These are phyloP conservation scores for Poeciliopsis occidentalis DNA, from an alignment of 2,113 vertebrate species.

Conservation along the genomic window DNA sequence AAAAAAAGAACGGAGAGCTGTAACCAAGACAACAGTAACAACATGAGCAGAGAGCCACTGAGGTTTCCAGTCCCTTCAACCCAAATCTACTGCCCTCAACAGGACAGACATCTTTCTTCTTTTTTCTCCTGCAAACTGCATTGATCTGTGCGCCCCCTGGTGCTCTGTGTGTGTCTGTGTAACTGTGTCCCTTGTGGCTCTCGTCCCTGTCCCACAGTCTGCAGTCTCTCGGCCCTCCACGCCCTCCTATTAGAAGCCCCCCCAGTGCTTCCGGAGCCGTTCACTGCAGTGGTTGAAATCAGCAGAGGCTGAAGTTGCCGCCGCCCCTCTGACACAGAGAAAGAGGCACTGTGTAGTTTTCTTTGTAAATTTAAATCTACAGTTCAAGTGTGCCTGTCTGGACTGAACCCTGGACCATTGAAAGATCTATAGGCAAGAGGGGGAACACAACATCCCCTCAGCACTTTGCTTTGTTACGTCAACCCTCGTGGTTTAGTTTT, in stretches of 20 bases:
- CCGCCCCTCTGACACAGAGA: conserved; percentile 44
- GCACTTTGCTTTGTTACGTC: no score
- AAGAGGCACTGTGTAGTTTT: conserved; percentile 58
- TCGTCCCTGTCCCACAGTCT: no score
- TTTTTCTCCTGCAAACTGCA: neutral
- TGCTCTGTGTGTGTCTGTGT: conserved; percentile 32
- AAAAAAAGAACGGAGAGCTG: conserved; percentile 75
- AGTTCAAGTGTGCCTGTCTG: conserved; percentile 50
- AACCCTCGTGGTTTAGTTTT: conserved; percentile 25
- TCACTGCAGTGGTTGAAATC: conserved; percentile 59
- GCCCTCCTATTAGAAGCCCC: conserved; percentile 34
- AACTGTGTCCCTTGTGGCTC: conserved; percentile 57
- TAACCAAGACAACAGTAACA: conserved; percentile 82
- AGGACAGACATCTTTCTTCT: conserved; percentile 50
- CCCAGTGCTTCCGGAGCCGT: conserved; percentile 48
- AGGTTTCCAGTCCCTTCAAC: conserved; percentile 52
- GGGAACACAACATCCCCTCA: conserved; percentile 3
- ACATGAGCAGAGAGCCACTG: conserved; percentile 75
- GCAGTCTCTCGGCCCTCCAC: no score
- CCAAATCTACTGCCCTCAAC: conserved; percentile 54
- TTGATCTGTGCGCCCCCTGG: conserved; percentile 21
- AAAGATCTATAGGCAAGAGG: conserved; percentile 29
- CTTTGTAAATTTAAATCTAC: conserved; percentile 48
- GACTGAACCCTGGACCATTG: conserved; percentile 46
- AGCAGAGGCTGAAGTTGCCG: conserved; percentile 50